These are phyloP conservation scores for Ophiodon elongatus DNA, from an alignment of 2,113 vertebrate species.

Conservation along the genomic window DNA sequence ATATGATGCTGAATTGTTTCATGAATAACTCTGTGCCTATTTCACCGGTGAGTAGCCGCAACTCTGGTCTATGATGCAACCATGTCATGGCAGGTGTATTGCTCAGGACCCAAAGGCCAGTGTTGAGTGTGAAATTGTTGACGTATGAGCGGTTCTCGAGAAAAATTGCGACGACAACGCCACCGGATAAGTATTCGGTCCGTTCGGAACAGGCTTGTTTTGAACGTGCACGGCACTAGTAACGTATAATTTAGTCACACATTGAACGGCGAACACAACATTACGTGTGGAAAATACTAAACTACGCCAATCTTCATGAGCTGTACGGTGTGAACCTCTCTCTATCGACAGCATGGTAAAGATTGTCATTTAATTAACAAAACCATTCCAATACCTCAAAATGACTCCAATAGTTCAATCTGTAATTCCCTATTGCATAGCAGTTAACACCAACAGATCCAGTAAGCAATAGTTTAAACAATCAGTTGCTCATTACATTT, in stretches of 20 bases:
- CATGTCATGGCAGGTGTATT: not conserved
- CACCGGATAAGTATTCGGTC: not conserved
- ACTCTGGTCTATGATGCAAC: not conserved
- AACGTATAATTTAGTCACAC: not conserved
- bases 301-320: not conserved
- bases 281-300: not conserved
- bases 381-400: conserved; percentile 3
- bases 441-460: not conserved
- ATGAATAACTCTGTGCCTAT: not conserved
- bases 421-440: not conserved
- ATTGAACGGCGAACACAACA: conserved; percentile 2
- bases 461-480: not conserved
- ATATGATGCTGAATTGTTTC: not conserved
- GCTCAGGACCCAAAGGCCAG: not conserved
- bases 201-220: not conserved
- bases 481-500: not conserved
- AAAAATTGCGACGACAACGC: not conserved
- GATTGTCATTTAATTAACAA: conserved; percentile 28
- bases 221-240: not conserved
- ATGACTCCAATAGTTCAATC: not conserved
- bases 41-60: not conserved
- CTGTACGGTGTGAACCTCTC: not conserved
- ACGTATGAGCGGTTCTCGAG: not conserved
- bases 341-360: conserved; percentile 19
- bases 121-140: not conserved